Base-by-base conservation (phyloP, 92 coral and sea anemone genomes). In the Heliopora coerulea region DNA sequence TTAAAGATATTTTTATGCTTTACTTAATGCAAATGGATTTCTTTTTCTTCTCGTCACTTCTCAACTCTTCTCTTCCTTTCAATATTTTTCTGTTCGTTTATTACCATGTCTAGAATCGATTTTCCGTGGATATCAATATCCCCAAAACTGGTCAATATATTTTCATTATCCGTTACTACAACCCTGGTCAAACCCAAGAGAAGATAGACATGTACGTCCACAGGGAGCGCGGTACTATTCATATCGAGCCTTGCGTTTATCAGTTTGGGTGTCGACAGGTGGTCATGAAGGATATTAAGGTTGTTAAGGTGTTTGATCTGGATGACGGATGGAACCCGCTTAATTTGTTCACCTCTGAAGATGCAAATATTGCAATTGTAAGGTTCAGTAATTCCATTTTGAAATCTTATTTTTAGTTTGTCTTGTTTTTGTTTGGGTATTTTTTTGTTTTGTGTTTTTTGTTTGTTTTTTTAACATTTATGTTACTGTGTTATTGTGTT, bases 251-350 rank as follows among this genome's bases (percentile, higher is more conserved):
- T 10, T 92, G 97, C 46, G 64, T 54, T 50, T 92, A 87, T 56
- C 88, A 59, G 65, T 89, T 92, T 69, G 93, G 87, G 11, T 89
- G 96, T 75, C 86, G 88, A 35, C 91, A 89, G 88, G 84, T 86
- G 25, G 78, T 42, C 50, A 56, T 56, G 72, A 54, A 65, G 10
- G 83, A 58, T 28, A 28, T 65, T 2, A 81, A 78, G 28, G 73
- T 24, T 12, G 65, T 88, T 10, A 84, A 72, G 79, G 70, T 80
- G 40, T 85, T 67, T 20, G 74, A 67, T 10, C 12, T 67, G n/a
- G 74, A 67, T 3, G 29, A 48, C 27, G 74, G 74, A 46, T 24
- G 12, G 17, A 49, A 37, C 18, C 74, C 74, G 26, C 24, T 67
- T 35, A 67, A 67, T 49, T 18, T 67, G 21, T 67, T 80, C 14